phyloP scores from a whole-genome alignment of 2,113 vertebrate genomes.

The Chauna torquata region DNA sequence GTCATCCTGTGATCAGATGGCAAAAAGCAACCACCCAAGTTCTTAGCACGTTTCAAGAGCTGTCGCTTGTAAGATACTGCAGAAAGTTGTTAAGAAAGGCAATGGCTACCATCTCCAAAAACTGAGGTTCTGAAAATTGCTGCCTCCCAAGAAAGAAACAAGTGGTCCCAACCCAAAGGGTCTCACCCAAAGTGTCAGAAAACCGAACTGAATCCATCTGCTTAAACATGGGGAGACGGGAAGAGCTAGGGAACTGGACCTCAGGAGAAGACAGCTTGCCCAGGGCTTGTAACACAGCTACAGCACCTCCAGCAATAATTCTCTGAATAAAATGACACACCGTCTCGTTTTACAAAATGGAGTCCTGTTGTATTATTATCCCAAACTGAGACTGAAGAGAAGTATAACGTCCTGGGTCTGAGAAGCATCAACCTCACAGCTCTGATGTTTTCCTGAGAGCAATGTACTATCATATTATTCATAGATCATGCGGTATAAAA shows the following conservation, averaged over 20 bases:
- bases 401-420: neutral
- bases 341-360: neutral
- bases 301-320: neutral
- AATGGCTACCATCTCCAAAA: neutral
- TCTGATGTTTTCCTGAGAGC: neutral
- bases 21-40: neutral
- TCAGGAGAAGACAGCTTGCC: neutral
- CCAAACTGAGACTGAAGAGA: neutral
- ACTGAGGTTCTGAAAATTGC: neutral
- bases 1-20: neutral
- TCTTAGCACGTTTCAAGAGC: neutral
- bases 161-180: neutral
- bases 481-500: constrained; percentile 22
- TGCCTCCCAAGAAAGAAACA: neutral
- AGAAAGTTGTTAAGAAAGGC: neutral
- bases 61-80: neutral
- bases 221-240: neutral
- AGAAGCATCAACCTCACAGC: neutral
- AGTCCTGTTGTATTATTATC: neutral
- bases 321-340: neutral
- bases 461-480: neutral
- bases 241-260: neutral
- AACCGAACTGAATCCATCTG: neutral
- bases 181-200: neutral
- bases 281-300: neutral